These are phyloP conservation scores for Lydus trimaculatus DNA, from an alignment of 2,888 invertebrate genomes.

Conservation along the genomic window DNA sequence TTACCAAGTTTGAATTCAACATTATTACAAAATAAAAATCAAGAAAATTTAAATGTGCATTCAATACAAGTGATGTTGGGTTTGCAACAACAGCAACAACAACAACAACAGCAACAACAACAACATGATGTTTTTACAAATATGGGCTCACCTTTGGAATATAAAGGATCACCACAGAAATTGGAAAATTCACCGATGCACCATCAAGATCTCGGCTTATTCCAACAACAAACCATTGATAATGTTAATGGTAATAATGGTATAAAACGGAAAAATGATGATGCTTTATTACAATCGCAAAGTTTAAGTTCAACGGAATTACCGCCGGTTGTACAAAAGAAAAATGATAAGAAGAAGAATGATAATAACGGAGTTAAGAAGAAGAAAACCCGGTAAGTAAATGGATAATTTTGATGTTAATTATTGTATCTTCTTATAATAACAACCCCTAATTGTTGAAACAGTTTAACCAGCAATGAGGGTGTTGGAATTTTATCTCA, in stretches of 20 bases:
- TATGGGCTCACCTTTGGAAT: constrained; percentile 60
- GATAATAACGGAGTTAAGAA: constrained; percentile 89
- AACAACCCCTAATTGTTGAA: too few relatives aligned
- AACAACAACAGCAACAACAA: background rate
- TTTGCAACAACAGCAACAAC: constrained; percentile 59
- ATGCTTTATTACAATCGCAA: constrained; percentile 60
- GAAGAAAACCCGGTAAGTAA: constrained; percentile 86
- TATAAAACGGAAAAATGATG: constrained; percentile 56
- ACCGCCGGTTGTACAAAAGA: constrained; percentile 62
- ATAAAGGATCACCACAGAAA: constrained; percentile 62
- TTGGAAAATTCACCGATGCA: constrained; percentile 60
- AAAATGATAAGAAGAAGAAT: constrained; percentile 79
- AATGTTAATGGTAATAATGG: constrained; percentile 44
- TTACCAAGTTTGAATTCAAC: constrained; percentile 58
- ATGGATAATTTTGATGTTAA: too few relatives aligned
- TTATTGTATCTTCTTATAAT: too few relatives aligned
- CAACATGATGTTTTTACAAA: constrained; percentile 59
- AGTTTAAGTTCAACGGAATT: constrained; percentile 59
- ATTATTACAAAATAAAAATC: constrained; percentile 52
- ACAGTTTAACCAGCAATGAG: too few relatives aligned
- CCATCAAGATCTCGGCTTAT: constrained; percentile 58
- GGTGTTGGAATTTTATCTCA: too few relatives aligned
- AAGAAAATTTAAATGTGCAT: constrained; percentile 66
- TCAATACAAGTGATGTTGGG: constrained; percentile 76
- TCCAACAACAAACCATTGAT: constrained; percentile 51